Evolutionary conservation across 2,797 vertebrate genomes (phyloP).

Genomic region (Oreochromis mossambicus): DNA sequence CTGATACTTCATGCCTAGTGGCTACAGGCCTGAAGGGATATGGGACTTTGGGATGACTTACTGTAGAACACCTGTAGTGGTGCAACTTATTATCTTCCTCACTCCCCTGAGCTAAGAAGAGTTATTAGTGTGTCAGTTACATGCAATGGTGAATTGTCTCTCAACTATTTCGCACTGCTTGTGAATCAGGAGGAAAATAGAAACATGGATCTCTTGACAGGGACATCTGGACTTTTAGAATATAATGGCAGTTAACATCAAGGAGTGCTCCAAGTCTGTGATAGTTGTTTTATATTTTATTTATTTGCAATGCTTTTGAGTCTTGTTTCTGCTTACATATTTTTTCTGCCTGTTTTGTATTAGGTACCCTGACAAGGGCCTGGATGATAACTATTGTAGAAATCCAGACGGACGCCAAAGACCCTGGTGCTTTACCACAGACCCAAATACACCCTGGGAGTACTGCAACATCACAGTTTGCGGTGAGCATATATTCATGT

Average conservation of each 20-base stretch:
- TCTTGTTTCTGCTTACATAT: background rate
- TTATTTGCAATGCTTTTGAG: background rate
- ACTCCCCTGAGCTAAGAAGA: constrained; percentile 28
- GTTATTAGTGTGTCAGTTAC: constrained; percentile 24
- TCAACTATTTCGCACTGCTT: background rate
- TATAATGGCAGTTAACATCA: background rate
- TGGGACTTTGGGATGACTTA: constrained; percentile 39
- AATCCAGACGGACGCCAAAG: constrained; percentile 92
- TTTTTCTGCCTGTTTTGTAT: constrained; percentile 25
- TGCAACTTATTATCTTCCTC: constrained; percentile 37
- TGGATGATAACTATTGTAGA: constrained; percentile 98
- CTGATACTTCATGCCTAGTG: constrained; percentile 33
- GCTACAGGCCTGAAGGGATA: constrained; percentile 41
- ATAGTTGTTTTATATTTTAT: background rate
- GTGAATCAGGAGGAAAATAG: background rate
- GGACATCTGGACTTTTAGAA: background rate
- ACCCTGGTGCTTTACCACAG: constrained; percentile 97
- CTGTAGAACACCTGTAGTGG: constrained; percentile 57
- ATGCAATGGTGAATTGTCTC: background rate
- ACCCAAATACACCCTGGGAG: constrained; percentile 92
- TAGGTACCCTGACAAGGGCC: constrained; percentile 92
- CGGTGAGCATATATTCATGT: constrained; percentile 78
- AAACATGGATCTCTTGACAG: background rate
- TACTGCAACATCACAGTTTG: constrained; percentile 96
- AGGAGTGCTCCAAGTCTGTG: background rate